Conservation (phyloP, 2,888 invertebrate species). For the Orthosia gracilis region DNA sequence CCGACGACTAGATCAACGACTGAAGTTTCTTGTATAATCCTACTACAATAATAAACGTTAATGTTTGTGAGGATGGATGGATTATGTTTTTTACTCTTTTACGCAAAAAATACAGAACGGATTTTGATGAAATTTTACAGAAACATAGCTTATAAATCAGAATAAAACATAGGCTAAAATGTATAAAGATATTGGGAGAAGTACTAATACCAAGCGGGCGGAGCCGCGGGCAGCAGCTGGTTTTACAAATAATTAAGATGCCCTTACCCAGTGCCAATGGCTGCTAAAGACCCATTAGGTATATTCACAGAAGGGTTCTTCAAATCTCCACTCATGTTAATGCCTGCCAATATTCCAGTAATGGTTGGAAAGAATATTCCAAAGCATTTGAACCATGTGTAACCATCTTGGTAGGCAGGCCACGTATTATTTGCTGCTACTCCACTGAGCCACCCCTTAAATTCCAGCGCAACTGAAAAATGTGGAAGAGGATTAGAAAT, state of each 20-base stretch:
- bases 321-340: constrained; percentile 99
- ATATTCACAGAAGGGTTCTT: constrained; percentile 97
- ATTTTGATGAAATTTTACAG: too few relatives aligned
- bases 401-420: constrained; percentile 94
- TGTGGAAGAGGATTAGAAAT: neutral
- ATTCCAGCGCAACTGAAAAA: constrained; percentile 89
- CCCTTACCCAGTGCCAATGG: constrained; percentile 96
- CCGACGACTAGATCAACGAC: too few relatives aligned
- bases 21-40: too few relatives aligned
- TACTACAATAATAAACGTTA: too few relatives aligned
- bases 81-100: too few relatives aligned
- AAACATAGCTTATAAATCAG: too few relatives aligned
- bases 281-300: constrained; percentile 98
- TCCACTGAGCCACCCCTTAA: constrained; percentile 96
- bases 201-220: too few relatives aligned
- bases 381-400: constrained; percentile 98
- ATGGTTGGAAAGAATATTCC: constrained; percentile 99
- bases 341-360: constrained; percentile 98
- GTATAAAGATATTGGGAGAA: too few relatives aligned
- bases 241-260: constrained; percentile 1
- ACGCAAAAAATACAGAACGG: too few relatives aligned
- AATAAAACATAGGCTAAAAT: too few relatives aligned
- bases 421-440: constrained; percentile 96
- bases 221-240: too few relatives aligned
- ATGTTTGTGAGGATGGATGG: too few relatives aligned